Evolutionary conservation across 2,888 invertebrate genomes (phyloP).

Genomic region (Melolontha melolontha): DNA sequence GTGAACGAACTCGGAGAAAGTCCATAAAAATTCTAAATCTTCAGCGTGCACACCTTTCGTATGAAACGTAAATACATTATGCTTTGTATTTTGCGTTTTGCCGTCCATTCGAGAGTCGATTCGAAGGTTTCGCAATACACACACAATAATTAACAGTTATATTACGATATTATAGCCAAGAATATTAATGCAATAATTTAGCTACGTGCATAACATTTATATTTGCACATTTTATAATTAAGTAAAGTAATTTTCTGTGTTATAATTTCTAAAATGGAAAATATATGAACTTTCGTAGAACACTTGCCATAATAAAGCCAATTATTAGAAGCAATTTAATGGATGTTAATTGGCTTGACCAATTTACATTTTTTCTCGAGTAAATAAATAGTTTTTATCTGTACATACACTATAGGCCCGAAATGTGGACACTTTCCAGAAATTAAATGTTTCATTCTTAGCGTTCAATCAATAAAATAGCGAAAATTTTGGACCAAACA

Average conservation of each 20-base stretch:
- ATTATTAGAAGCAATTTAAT: background rate
- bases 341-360: no score
- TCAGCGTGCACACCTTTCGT: constrained; percentile 14
- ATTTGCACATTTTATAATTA: background rate
- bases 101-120: constrained; percentile 5
- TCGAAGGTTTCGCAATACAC: constrained; percentile 7
- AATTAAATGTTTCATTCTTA: no score
- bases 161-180: no score
- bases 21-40: constrained; percentile 35
- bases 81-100: constrained; percentile 3
- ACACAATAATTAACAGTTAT: background rate
- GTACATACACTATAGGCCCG: background rate
- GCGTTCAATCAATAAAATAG: no score
- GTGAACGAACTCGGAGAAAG: constrained; percentile 42
- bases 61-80: constrained; percentile 1
- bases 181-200: no score
- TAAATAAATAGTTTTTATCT: background rate
- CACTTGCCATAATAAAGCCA: background rate
- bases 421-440: no score
- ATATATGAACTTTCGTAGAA: background rate
- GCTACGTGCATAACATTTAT: background rate
- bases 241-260: background rate
- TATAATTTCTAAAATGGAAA: background rate
- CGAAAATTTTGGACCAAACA: no score
- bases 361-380: no score